Base-by-base conservation (phyloP, 2,797 vertebrate species). In the Antrozous pallidus region DNA sequence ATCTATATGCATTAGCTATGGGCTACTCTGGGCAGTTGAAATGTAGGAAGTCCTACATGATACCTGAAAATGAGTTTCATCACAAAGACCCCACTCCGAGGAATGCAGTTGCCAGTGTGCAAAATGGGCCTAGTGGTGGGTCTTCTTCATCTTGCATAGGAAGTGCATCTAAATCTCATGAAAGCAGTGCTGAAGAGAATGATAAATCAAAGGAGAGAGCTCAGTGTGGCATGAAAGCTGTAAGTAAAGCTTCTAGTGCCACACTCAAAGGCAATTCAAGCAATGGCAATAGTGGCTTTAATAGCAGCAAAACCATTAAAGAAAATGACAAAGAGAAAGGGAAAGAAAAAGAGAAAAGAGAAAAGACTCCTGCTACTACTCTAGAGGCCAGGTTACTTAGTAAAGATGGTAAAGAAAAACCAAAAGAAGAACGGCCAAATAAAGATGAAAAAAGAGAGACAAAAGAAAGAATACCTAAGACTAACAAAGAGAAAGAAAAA, bases 1-100 rank as follows among this genome's bases (percentile, higher is more conserved):
- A 99, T 98, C 99, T 99, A 98, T 99, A 99, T 99, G 99, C 99
- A 94, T 99, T 99, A 99, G 99, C 99, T 97, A 99, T 99, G 99
- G 99, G 99, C 99, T 99, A 99, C 98, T 99, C 99, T 98, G 99
- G 99, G 98, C 99, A 99, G 96, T 99, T 99, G 99, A 99, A 99
- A 99, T 98, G 99, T 99, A 99, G 99, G 98, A 99, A 99, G 98
- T 98, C 98, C 98, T 99, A 99, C 98, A 99, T 99, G 99, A 99
- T 99, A 97, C 99, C 99, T 93, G 99, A 99, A 98, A 99, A 99
- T 98, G 99, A 99, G 98, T 99, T 99, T 98, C 99, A 99, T 97
- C 99, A 99, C 98, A 99, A 99, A 98, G 99, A 99, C 97, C 98
- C 98, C 97, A 99, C 99, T 95, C 98, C 98, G 51, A 99, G 98